Percentiles rank a stretch among this genome's conserved stretches.
These are phyloP conservation scores for Ceriagrion tenellum DNA, from an alignment of 2,888 invertebrate species.

Conservation along the genomic window DNA sequence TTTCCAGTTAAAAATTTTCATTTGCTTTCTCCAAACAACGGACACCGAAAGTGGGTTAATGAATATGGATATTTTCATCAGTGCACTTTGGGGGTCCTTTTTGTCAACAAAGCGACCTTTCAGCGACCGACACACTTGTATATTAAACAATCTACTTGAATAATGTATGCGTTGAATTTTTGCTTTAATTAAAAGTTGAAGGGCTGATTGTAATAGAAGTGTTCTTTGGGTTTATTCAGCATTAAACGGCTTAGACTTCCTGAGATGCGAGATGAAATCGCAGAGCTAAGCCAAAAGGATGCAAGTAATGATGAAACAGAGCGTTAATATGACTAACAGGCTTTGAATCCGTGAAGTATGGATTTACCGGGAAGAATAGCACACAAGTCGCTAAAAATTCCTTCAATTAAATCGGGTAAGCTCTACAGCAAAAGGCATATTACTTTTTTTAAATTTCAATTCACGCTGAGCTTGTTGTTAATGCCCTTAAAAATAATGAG, in stretches of 20 bases:
- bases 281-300: too few relatives aligned
- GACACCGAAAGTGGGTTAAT: background rate
- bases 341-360: too few relatives aligned
- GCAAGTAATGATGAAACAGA: too few relatives aligned
- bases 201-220: background rate
- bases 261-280: background rate
- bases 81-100: background rate
- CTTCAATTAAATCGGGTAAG: too few relatives aligned
- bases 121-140: background rate
- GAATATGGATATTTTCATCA: background rate
- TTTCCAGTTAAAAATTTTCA: background rate
- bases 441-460: too few relatives aligned
- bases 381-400: too few relatives aligned
- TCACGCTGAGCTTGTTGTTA: too few relatives aligned
- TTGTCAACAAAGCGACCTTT: background rate
- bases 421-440: too few relatives aligned
- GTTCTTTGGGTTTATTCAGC: background rate
- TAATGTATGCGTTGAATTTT: conserved; percentile 16
- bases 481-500: too few relatives aligned
- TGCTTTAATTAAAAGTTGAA: background rate
- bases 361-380: too few relatives aligned
- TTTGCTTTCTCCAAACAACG: background rate
- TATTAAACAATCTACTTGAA: background rate
- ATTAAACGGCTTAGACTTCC: background rate
- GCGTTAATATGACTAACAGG: too few relatives aligned